Conservation (phyloP, 2,113 vertebrate species). For the Gymnorhina tibicen region DNA sequence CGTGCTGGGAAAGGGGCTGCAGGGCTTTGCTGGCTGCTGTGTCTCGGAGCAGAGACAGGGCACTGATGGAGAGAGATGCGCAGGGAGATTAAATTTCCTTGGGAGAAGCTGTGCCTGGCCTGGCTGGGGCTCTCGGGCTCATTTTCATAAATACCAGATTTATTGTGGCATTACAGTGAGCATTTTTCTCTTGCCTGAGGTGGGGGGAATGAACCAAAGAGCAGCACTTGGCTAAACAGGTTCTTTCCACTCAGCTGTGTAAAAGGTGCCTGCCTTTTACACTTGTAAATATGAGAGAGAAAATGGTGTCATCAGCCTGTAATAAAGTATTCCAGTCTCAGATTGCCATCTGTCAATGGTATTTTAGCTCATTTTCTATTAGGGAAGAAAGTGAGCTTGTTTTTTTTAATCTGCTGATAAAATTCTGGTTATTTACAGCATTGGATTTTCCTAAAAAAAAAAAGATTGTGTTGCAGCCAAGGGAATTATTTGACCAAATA, state of each 20-base stretch:
- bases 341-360: slow-evolving; percentile 54
- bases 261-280: neutral
- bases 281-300: slow-evolving; percentile 28
- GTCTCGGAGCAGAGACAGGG: neutral
- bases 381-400: slow-evolving; percentile 33
- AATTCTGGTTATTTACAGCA: slow-evolving; percentile 45
- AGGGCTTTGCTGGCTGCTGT: neutral
- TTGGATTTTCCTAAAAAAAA: neutral
- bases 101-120: neutral
- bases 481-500: slow-evolving; percentile 43
- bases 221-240: neutral
- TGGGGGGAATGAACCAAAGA: neutral
- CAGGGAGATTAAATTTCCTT: neutral
- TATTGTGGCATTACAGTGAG: neutral
- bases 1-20: neutral
- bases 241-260: neutral
- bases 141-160: neutral
- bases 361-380: slow-evolving; percentile 57
- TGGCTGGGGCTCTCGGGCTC: neutral
- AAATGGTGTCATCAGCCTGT: slow-evolving; percentile 42
- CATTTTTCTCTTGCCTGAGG: neutral
- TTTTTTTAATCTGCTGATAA: slow-evolving; percentile 59
- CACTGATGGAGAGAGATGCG: neutral
- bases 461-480: neutral
- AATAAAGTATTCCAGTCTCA: slow-evolving; percentile 18